Conservation (phyloP, 2,888 invertebrate species). For the Thereva unica region DNA sequence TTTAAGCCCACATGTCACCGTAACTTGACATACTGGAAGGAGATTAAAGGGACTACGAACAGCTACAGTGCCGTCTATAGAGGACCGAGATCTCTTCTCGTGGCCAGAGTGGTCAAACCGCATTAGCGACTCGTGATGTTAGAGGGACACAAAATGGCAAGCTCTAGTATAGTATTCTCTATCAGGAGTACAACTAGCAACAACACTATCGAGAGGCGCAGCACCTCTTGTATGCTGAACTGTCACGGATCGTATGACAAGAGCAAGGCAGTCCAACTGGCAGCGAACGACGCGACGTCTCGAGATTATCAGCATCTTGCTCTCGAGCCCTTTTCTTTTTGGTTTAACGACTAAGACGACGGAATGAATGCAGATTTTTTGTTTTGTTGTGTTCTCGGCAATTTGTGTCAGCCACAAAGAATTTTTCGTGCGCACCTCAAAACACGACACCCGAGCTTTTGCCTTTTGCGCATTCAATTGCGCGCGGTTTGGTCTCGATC, state of each 20-base stretch:
- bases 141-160: slow-evolving; percentile 6
- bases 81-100: background rate
- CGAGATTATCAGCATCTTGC: slow-evolving; percentile 9
- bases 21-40: slow-evolving; percentile 22
- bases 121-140: slow-evolving; percentile 20
- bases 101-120: slow-evolving; percentile 24
- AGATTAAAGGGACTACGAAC: slow-evolving; percentile 17
- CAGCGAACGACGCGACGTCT: slow-evolving; percentile 13
- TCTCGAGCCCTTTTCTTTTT: background rate
- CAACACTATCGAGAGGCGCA: slow-evolving; percentile 19
- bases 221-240: background rate
- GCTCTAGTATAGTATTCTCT: background rate
- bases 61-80: slow-evolving; percentile 2
- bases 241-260: slow-evolving; percentile 31
- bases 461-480: background rate
- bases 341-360: too few species aligned
- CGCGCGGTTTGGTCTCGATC: background rate
- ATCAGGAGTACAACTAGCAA: slow-evolving; percentile 7
- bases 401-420: slow-evolving; percentile 26
- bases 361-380: too few species aligned
- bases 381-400: slow-evolving; percentile 1
- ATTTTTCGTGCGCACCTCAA: slow-evolving; percentile 21
- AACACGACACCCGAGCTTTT: background rate
- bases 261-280: slow-evolving; percentile 17
- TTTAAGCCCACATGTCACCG: slow-evolving; percentile 15